Evolutionary conservation across 2,888 invertebrate genomes (phyloP), one percentile per base, ranked within the genome.

Genomic region (Drosophila kanekoi): DNA sequence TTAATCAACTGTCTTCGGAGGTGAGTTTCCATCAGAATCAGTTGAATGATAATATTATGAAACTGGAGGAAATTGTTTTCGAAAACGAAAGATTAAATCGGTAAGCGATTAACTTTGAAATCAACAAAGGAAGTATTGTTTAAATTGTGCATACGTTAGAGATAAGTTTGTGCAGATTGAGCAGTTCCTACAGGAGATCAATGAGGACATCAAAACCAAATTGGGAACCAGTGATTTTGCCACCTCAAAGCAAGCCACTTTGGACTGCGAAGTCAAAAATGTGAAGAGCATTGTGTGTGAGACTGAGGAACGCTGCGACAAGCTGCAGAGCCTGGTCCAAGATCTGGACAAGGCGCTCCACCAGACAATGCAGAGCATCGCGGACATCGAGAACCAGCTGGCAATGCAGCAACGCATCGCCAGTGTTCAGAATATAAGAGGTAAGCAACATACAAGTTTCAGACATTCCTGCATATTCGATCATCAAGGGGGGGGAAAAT

Each of bases 221-320:
- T 77, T 90, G 65, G 74, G 79, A 0, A 66, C 65, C 2, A 87
- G 80, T 48, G 86, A 86, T 3, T 93, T 93, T 64, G 79, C 93
- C 35, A 92, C 89, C 44, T 86, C 92, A 0, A 94, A 93, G 83
- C 93, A 93, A 62, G 91, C 93, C 1, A 91, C 91, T 23, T 77
- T 94, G 13, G 92, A 93, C 71, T 93, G 92, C 59, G 94, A 94
- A 80, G 90, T 94, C 0, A 93, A 93, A 79, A 92, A 93, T 13
- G 91, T 93, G 62, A 93, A 92, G 67, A 93, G 93, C 74, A 93
- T 93, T 51, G 92, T 93, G 0, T 92, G 93, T 37, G 94, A 93
- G 77, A 93, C 93, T 10, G 92, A 93, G 16, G 93, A 94, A 40
- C 94, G 93, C 68, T 91, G 94, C 37, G 93, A 94, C 54, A 93